These are phyloP conservation scores for Acomys russatus DNA, from an alignment of 2,797 vertebrate genomes.

Conservation along the genomic window DNA sequence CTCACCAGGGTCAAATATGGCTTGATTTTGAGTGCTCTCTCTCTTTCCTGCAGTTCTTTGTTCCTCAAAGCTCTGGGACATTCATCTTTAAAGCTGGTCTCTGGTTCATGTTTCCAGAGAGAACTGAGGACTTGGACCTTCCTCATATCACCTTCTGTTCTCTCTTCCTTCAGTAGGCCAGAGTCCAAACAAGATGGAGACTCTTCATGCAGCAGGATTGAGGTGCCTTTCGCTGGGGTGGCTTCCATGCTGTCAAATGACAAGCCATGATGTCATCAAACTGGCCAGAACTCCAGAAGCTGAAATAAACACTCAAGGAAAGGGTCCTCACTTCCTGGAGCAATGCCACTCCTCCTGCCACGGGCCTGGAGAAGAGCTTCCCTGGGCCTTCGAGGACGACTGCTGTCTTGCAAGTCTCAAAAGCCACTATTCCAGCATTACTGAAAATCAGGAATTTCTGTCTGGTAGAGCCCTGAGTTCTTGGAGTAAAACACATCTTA, in stretches of 20 bases:
- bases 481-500: neutral
- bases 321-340: neutral
- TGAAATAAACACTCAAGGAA: neutral
- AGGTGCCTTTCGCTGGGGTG: constrained; percentile 11
- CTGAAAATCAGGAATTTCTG: neutral
- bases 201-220: neutral
- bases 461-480: neutral
- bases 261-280: neutral
- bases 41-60: neutral
- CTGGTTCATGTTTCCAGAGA: neutral
- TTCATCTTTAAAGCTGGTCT: neutral
- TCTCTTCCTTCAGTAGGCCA: constrained; percentile 61
- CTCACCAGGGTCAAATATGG: neutral
- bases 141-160: neutral
- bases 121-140: neutral
- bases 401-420: neutral
- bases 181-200: neutral
- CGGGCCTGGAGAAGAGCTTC: neutral
- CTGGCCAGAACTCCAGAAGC: neutral
- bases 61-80: neutral
- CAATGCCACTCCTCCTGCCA: neutral
- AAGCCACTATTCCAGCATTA: neutral
- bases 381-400: neutral
- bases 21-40: neutral
- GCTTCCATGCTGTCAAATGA: constrained; percentile 46